Conservation (phyloP, 2,797 vertebrate genomes). For the Gallinago solitaria region DNA sequence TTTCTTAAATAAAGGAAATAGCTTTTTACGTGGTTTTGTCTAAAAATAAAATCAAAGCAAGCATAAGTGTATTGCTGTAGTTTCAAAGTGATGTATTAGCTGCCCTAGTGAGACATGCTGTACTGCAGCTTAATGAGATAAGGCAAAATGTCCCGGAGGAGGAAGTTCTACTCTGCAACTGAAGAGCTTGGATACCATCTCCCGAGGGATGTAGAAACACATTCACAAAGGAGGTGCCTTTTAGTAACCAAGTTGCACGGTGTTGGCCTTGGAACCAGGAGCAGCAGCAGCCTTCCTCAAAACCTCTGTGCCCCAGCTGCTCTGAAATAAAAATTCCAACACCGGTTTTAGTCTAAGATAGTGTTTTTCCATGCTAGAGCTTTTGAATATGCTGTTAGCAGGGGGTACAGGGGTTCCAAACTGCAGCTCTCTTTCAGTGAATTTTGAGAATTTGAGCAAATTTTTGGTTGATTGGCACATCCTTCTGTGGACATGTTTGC, state of each 20-base stretch:
- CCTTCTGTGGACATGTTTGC: background rate
- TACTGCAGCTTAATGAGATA: background rate
- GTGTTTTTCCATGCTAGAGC: background rate
- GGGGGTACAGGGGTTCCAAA: background rate
- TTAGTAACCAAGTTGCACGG: fast-evolving
- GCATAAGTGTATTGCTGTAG: background rate
- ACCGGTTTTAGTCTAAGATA: background rate
- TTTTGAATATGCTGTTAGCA: background rate
- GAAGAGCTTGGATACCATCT: background rate
- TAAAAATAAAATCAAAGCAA: slow-evolving; percentile 38
- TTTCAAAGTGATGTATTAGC: background rate
- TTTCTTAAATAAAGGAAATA: slow-evolving; percentile 22
- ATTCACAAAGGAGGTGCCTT: background rate
- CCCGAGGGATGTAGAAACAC: background rate
- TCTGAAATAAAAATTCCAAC: background rate
- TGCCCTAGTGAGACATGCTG: background rate
- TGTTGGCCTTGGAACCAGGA: background rate
- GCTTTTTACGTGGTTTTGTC: background rate
- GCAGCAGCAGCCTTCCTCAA: background rate
- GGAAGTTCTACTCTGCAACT: background rate
- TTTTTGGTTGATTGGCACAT: fast-evolving
- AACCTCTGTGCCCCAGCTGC: background rate
- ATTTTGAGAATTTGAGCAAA: background rate
- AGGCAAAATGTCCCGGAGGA: background rate
- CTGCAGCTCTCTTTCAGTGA: background rate